Evolutionary conservation across 2,113 vertebrate species (phyloP).

Genomic region (Pseudorhombus dupliciocellatus): DNA sequence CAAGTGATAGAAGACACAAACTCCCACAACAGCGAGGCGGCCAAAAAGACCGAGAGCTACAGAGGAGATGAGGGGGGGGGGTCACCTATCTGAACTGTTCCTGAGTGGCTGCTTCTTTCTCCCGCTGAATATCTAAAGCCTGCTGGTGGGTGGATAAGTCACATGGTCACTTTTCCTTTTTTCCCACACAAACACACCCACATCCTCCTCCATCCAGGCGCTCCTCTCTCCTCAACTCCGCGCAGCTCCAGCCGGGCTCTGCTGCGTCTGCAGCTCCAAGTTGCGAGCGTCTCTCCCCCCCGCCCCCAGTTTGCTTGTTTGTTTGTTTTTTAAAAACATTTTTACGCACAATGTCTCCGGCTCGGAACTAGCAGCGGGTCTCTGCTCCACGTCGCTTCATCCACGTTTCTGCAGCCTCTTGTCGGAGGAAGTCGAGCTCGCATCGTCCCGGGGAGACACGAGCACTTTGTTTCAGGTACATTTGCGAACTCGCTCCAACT

Average conservation of each 20-base stretch:
- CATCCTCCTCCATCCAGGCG: constrained; percentile 66
- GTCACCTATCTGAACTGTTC: too few species aligned
- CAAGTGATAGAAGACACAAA: not conserved
- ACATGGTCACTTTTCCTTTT: constrained; percentile 78
- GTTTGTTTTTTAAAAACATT: not conserved
- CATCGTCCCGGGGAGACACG: constrained; percentile 5
- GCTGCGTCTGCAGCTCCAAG: not conserved
- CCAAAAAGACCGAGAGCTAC: not conserved
- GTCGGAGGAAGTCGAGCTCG: constrained; percentile 20
- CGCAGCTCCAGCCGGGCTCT: not conserved
- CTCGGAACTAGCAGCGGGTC: constrained; percentile 23
- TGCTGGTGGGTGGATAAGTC: constrained; percentile 74
- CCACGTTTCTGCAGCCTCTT: constrained; percentile 10
- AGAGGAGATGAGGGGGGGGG: not conserved
- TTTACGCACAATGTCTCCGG: constrained; percentile 45
- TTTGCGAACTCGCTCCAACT: constrained; percentile 14
- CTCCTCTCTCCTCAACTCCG: constrained; percentile 50
- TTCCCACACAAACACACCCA: constrained; percentile 76
- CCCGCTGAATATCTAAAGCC: constrained; percentile 58
- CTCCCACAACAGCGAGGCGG: not conserved
- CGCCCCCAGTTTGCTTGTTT: not conserved
- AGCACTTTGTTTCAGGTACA: constrained; percentile 56
- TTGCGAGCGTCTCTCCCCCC: not conserved
- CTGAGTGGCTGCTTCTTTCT: constrained; percentile 56
- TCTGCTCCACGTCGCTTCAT: not conserved